Evolutionary conservation across 2,888 invertebrate genomes (phyloP).

Genomic region (Junonia oenone): DNA sequence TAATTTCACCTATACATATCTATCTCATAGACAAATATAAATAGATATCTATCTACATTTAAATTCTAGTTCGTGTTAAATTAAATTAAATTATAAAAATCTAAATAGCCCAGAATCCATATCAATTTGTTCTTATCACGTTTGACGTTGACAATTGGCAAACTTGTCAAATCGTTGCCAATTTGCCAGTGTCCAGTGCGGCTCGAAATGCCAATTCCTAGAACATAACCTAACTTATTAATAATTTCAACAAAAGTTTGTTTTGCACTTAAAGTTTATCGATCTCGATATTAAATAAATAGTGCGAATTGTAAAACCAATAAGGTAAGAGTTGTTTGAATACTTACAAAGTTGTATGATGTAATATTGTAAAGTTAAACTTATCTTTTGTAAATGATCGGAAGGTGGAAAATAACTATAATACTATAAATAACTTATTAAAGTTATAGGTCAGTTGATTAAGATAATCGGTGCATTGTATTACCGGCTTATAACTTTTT

Average conservation of each 20-base stretch:
- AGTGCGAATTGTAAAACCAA: not conserved
- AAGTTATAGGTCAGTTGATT: not conserved
- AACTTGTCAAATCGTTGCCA: not conserved
- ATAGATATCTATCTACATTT: too few species aligned
- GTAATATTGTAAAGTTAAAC: not conserved
- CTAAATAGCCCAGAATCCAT: not conserved
- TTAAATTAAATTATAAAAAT: not conserved
- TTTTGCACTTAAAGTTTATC: not conserved
- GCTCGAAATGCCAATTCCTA: not conserved
- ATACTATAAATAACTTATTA: not conserved
- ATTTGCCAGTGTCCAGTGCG: not conserved
- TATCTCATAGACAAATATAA: too few species aligned
- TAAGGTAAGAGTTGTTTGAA: not conserved
- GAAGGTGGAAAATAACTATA: constrained; percentile 1
- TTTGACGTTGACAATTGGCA: not conserved
- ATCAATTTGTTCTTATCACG: not conserved
- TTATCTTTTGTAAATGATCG: not conserved
- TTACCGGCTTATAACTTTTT: not conserved
- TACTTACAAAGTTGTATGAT: not conserved
- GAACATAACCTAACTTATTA: not conserved
- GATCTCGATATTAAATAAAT: not conserved
- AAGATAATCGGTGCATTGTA: not conserved
- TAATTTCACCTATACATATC: too few species aligned
- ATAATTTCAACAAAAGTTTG: not conserved
- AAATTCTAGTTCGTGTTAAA: too few species aligned